Evolutionary conservation across 2,888 invertebrate species (phyloP).

Genomic region (Hypsopygia costalis): DNA sequence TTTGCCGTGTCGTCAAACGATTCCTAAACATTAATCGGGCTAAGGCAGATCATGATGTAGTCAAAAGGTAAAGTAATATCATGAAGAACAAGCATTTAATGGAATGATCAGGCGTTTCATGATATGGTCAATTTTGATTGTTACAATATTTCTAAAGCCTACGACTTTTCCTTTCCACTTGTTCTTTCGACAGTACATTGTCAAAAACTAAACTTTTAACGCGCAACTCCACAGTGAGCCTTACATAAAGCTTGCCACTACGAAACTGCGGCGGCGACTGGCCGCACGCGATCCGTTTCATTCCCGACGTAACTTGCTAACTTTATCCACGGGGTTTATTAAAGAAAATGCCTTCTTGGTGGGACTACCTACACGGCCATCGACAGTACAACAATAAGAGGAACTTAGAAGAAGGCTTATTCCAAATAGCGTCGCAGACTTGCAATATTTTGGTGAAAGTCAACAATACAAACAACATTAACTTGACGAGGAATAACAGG

Average conservation of each 20-base stretch:
- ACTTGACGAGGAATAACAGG: constrained; percentile 82
- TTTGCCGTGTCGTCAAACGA: too few species aligned
- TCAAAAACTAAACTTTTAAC: constrained; percentile 51
- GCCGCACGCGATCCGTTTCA: constrained; percentile 4
- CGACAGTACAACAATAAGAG: constrained; percentile 76
- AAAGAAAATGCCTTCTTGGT: constrained; percentile 80
- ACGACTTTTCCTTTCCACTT: constrained; percentile 10
- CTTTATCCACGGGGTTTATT: constrained; percentile 31
- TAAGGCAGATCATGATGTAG: too few species aligned
- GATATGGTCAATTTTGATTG: too few species aligned
- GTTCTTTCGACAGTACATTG: constrained; percentile 30
- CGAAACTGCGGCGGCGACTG: constrained; percentile 32
- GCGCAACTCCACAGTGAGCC: constrained; percentile 55
- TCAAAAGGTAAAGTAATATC: too few species aligned
- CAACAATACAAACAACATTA: constrained; percentile 87
- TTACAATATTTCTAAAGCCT: too few species aligned
- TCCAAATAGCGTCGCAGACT: constrained; percentile 89
- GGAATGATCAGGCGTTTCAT: too few species aligned
- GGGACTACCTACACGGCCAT: constrained; percentile 81
- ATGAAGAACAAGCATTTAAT: too few species aligned
- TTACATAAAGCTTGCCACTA: constrained; percentile 35
- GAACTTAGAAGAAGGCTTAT: constrained; percentile 87
- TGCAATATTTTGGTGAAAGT: constrained; percentile 89
- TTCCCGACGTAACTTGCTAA: constrained; percentile 23
- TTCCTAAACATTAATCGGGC: too few species aligned